Evolutionary conservation across 2,113 vertebrate species (phyloP), one percentile per base, ranked within the genome.

Genomic region (Lophius piscatorius): DNA sequence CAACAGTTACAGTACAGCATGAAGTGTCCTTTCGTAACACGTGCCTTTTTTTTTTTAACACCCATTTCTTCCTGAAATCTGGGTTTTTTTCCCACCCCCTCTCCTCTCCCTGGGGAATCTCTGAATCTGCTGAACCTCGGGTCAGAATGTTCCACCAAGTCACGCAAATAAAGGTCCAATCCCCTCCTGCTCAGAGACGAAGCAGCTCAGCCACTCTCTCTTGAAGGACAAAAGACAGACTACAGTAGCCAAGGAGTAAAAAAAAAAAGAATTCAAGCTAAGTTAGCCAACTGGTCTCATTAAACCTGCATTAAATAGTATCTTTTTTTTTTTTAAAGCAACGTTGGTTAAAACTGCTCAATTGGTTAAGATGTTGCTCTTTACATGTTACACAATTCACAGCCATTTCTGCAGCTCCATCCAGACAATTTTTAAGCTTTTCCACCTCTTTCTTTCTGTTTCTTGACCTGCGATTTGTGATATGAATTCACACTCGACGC

Each of bases 101-200:
- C 44, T 62, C 51, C 26, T 59, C 78, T 77, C 85, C 65, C 74
- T 21, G 24, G 82, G 80, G 84, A 86, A 64, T 66, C 80, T 84
- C 83, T 76, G 71, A 78, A 56, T 78, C 42, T 52, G 48, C 57
- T 80, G 75, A 85, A 86, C 78, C 62, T 38, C 41, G 44, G 87
- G 87, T 87, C 81, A 86, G 36, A 86, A 83, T 90, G 75, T 90
- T 89, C 89, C 89, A 81, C 63, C 2, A 39, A 60, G 48, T 70
- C 78, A 76, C 73, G 68, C 48, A 78, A 72, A 78, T 39, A 73
- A 50, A 75, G 29, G 49, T 60, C 49, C 74, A 36, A 1, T 51
- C 58, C 55, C 48, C 63, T 45, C 24, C 54, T 17, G 57, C 36
- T 54, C 69, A n/a, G n/a, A 62, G 52, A 26, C 40, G 24, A 18